Percentiles rank a stretch among this genome's conserved stretches.
phyloP scores from a whole-genome alignment of 2,888 invertebrate species.

The Atherix ibis region DNA sequence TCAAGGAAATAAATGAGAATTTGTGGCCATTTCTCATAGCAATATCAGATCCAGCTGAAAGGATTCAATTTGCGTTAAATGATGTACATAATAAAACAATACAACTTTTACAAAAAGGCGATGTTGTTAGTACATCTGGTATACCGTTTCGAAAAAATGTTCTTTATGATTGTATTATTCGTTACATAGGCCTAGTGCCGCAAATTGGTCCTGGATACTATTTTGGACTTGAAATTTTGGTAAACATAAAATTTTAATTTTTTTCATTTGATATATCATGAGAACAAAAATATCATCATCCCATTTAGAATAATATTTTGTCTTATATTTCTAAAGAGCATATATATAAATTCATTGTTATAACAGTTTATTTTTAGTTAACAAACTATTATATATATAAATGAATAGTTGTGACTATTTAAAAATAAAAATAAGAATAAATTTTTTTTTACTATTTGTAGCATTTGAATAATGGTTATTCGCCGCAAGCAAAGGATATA shows the following conservation, averaged over 20 bases:
- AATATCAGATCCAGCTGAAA: conserved; percentile 35
- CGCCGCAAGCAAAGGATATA: conserved; percentile 21
- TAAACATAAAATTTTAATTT: conserved; percentile 19
- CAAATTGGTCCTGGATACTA: conserved; percentile 38
- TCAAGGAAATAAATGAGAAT: conserved; percentile 19
- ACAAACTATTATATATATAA: too few relatives aligned
- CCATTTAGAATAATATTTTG: too few relatives aligned
- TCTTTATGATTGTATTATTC: conserved; percentile 31
- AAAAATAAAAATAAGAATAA: not conserved
- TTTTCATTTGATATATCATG: conserved; percentile 3
- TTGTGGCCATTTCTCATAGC: conserved; percentile 38
- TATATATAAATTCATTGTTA: too few relatives aligned
- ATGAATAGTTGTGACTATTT: too few relatives aligned
- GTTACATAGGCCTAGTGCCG: conserved; percentile 38
- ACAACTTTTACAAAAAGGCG: conserved; percentile 17
- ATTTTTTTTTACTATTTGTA: conserved; percentile 11
- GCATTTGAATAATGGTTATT: conserved; percentile 20
- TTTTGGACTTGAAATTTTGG: conserved; percentile 41
- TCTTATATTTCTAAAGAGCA: too few relatives aligned
- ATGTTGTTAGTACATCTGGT: conserved; percentile 30
- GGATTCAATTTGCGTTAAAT: conserved; percentile 35
- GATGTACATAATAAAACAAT: conserved; percentile 33
- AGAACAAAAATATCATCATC: too few relatives aligned
- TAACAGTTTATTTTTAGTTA: too few relatives aligned
- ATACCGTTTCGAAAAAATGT: conserved; percentile 20